Base-by-base conservation (phyloP, 2,888 invertebrate genomes). In the Tridacna crocea region DNA sequence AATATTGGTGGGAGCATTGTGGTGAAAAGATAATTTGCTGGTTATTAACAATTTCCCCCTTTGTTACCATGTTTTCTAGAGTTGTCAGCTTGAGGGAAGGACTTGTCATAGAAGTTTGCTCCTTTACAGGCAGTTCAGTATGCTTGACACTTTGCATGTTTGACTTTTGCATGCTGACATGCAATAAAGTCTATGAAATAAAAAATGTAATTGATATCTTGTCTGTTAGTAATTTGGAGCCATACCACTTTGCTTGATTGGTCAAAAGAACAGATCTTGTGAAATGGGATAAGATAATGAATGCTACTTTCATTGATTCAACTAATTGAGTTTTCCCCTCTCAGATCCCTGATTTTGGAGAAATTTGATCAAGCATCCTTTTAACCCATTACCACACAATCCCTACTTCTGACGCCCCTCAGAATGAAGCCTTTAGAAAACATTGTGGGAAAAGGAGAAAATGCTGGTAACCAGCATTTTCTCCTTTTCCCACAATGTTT, bases 141-240 rank as follows among this genome's bases (percentile, higher is more conserved):
- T 55, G 36, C 2, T 36, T 36, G 36, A 36, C 36, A 4, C 8
- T 36, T 36, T 36, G 36, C 36, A 36, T 36, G 36, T 36, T 36
- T 2, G 36, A 36, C 36, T 36, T 36, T 70, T 51, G 70, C 70
- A 70, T 70, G 70, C 24, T 70, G 12, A 24, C 70, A 70, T 70
- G 70, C 70, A 51, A 48, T 48, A 24, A 47, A 47, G 2, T 4
- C 26, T 13, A 6, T 4, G 22, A 24, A 22, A 2, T 36, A 2
- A 36, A 2, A 36, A 36, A 36, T 36, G 36, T 36, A 36, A 36
- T 36, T 4, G 8, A 36, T 36, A 36, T 36, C 36, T 36, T 36
- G 36, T 36, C 36, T 36, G 2, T 36, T 36, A 36, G 36, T 36
- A 36, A 36, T 36, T 36, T 2, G 36, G 3, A 36, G 36, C 36